These are phyloP conservation scores for Bagarius yarrelli DNA, from an alignment of 2,113 vertebrate species.

Conservation along the genomic window DNA sequence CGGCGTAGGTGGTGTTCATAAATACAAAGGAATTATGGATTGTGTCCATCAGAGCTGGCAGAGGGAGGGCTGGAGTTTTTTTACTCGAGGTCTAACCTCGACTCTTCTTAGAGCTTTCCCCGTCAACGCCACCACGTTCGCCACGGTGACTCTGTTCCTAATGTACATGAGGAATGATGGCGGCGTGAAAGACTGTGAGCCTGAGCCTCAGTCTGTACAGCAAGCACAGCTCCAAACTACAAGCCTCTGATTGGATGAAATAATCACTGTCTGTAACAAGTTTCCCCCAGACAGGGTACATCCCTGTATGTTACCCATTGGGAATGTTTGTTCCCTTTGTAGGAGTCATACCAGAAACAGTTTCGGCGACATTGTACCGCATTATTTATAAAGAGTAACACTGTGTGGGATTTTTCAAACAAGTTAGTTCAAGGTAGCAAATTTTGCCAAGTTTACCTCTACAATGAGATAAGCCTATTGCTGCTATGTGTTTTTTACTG, in stretches of 20 bases:
- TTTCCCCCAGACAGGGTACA: too few relatives aligned
- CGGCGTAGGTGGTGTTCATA: conserved; percentile 67
- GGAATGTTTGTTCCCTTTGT: neutral
- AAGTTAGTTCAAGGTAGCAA: neutral
- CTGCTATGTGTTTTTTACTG: neutral
- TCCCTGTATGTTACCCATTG: neutral
- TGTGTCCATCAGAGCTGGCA: conserved; percentile 76
- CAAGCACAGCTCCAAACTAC: conserved; percentile 82
- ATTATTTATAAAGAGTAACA: neutral
- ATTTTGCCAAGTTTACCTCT: neutral
- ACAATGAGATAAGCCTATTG: neutral
- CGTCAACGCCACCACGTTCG: conserved; percentile 82
- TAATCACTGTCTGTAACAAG: too few relatives aligned
- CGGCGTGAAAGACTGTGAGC: conserved; percentile 61
- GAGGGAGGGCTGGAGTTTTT: conserved; percentile 78
- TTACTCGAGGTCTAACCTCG: conserved; percentile 78
- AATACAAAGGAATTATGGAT: conserved; percentile 77
- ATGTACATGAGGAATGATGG: conserved; percentile 71
- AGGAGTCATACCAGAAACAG: neutral
- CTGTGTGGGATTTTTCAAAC: neutral
- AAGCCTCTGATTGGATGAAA: conserved; percentile 71
- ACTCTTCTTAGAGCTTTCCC: conserved; percentile 83
- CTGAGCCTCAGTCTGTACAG: conserved; percentile 67
- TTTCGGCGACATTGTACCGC: neutral
- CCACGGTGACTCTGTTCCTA: conserved; percentile 81